Conservation (phyloP, 2,888 invertebrate genomes). For the Laspeyria flexula region DNA sequence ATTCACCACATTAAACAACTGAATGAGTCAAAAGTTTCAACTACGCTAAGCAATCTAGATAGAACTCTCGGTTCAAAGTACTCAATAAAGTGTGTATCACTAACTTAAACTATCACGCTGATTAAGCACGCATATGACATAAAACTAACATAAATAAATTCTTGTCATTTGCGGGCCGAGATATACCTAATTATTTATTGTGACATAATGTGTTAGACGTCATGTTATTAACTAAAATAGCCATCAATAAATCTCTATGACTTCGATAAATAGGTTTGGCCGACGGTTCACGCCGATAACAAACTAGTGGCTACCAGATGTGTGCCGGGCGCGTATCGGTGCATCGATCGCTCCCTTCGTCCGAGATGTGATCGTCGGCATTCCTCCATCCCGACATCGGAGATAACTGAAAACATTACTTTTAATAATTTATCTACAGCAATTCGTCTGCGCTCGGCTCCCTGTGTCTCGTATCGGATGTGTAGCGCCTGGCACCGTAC, state of each 20-base stretch:
- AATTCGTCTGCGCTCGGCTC: constrained; percentile 62
- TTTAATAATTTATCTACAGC: constrained; percentile 69
- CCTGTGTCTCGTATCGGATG: constrained; percentile 42
- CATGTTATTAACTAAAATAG: constrained; percentile 68
- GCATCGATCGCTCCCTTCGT: constrained; percentile 61
- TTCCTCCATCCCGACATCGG: constrained; percentile 61
- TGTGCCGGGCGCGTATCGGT: constrained; percentile 59
- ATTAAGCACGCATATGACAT: constrained; percentile 27
- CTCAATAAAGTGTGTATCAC: too few relatives aligned
- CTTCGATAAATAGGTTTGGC: constrained; percentile 74
- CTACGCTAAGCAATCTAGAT: too few relatives aligned
- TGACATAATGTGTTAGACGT: constrained; percentile 66
- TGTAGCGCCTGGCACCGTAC: constrained; percentile 28
- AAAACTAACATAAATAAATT: constrained; percentile 44
- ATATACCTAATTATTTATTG: constrained; percentile 60
- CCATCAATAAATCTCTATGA: constrained; percentile 72
- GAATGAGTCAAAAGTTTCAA: too few relatives aligned
- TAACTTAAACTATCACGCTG: constrained; percentile 16
- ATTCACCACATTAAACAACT: too few relatives aligned
- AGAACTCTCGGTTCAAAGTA: too few relatives aligned
- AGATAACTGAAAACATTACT: constrained; percentile 71
- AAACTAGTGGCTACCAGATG: constrained; percentile 73
- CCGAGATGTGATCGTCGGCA: constrained; percentile 66
- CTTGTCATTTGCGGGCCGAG: constrained; percentile 36
- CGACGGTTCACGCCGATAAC: constrained; percentile 70